These are phyloP conservation scores for Phrynocephalus versicolor DNA, from an alignment of 2,113 vertebrate genomes.

Conservation along the genomic window DNA sequence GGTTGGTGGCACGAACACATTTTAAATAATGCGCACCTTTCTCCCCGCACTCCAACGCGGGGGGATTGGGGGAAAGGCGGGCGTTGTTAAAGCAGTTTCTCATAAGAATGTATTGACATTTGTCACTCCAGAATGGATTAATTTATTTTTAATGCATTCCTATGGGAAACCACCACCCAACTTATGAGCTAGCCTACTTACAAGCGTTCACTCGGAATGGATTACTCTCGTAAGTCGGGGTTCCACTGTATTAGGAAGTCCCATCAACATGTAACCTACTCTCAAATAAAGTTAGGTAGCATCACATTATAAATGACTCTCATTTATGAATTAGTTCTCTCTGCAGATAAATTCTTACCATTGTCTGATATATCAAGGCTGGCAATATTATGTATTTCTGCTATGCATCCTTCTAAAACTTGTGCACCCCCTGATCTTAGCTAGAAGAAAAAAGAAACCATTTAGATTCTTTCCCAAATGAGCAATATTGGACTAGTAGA, in stretches of 20 bases:
- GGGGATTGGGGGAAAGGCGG: too few relatives aligned
- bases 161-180: too few relatives aligned
- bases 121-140: too few relatives aligned
- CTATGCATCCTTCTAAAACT: slow-evolving; percentile 95
- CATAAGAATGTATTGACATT: too few relatives aligned
- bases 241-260: neutral
- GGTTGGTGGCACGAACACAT: too few relatives aligned
- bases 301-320: neutral
- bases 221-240: too few relatives aligned
- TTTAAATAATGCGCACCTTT: too few relatives aligned
- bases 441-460: slow-evolving; percentile 73
- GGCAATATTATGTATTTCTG: slow-evolving; percentile 96
- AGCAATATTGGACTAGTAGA: slow-evolving; percentile 44
- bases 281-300: neutral
- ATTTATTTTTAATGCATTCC: too few relatives aligned
- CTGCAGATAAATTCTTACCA: slow-evolving; percentile 76
- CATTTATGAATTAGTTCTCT: slow-evolving; percentile 21
- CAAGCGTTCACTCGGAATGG: too few relatives aligned
- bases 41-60: too few relatives aligned
- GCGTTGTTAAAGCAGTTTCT: too few relatives aligned
- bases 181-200: too few relatives aligned
- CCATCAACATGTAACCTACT: neutral
- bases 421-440: slow-evolving; percentile 95
- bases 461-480: neutral
- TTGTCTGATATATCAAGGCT: slow-evolving; percentile 97